Evolutionary conservation across 2,888 invertebrate genomes (phyloP).

Genomic region (Chrysolina oricalcia): DNA sequence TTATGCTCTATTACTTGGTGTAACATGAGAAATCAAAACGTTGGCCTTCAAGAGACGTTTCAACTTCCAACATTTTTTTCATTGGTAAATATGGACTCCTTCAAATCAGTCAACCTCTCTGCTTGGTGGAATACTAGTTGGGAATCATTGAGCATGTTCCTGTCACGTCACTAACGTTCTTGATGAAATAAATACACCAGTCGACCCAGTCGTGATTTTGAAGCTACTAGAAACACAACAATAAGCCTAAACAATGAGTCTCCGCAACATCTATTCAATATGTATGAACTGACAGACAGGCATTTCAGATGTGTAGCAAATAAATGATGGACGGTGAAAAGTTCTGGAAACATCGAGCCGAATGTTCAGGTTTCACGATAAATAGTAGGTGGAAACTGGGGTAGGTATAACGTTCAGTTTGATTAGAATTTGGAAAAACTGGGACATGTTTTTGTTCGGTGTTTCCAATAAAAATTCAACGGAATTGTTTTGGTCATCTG

Average conservation of each 20-base stretch:
- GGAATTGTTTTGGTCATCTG: background rate
- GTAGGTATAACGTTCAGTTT: background rate
- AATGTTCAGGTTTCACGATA: background rate
- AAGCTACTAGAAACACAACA: slow-evolving; percentile 39
- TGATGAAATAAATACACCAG: slow-evolving; percentile 35
- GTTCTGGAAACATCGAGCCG: background rate
- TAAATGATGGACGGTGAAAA: slow-evolving; percentile 24
- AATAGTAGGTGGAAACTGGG: background rate
- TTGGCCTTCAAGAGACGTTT: too few species aligned
- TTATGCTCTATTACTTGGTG: too few species aligned
- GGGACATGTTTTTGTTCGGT: background rate
- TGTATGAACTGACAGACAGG: slow-evolving; percentile 31
- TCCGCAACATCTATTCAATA: slow-evolving; percentile 37
- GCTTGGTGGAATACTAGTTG: background rate
- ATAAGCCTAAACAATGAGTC: slow-evolving; percentile 37
- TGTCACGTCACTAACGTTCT: slow-evolving; percentile 31
- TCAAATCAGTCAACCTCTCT: too few species aligned
- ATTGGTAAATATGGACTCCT: too few species aligned
- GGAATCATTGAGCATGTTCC: slow-evolving; percentile 17
- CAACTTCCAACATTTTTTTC: too few species aligned
- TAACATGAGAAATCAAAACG: too few species aligned
- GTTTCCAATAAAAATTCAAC: background rate
- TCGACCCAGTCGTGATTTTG: slow-evolving; percentile 41
- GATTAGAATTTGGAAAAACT: background rate
- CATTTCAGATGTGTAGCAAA: slow-evolving; percentile 16